phyloP scores from a whole-genome alignment of 2,888 invertebrate genomes.

The Melipona beecheii region DNA sequence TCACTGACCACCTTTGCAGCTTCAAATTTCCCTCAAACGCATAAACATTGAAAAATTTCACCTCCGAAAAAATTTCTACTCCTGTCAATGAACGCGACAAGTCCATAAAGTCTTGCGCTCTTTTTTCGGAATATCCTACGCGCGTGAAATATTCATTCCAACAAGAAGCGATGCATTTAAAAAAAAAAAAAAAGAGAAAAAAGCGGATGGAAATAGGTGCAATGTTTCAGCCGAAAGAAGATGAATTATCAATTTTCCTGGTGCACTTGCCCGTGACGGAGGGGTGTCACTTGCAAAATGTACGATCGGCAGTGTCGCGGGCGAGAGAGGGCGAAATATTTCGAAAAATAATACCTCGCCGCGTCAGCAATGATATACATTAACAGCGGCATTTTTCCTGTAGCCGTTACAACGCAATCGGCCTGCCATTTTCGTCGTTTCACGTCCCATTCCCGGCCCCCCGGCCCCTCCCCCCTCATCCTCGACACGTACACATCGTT shows the following conservation, averaged over 20 bases:
- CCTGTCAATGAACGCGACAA: neutral
- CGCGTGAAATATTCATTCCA: neutral
- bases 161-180: neutral
- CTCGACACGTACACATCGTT: conserved; percentile 52
- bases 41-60: no score
- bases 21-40: no score
- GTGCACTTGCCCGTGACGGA: conserved; percentile 37
- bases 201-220: neutral
- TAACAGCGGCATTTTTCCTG: conserved; percentile 50
- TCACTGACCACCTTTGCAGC: neutral
- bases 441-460: neutral
- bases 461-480: neutral
- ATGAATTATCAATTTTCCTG: conserved; percentile 41
- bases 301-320: conserved; percentile 40
- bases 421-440: conserved; percentile 43
- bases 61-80: neutral
- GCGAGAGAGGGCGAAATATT: conserved; percentile 46
- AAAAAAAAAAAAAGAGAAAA: no score
- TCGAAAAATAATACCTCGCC: conserved; percentile 46
- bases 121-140: neutral
- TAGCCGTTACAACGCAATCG: conserved; percentile 55
- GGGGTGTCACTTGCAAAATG: conserved; percentile 40
- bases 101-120: neutral
- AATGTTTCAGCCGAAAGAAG: conserved; percentile 3
- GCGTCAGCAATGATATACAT: conserved; percentile 56